Evolutionary conservation across 2,113 vertebrate genomes (phyloP), one percentile per base, ranked within the genome.

Genomic region (Myrmophylax atrothorax): DNA sequence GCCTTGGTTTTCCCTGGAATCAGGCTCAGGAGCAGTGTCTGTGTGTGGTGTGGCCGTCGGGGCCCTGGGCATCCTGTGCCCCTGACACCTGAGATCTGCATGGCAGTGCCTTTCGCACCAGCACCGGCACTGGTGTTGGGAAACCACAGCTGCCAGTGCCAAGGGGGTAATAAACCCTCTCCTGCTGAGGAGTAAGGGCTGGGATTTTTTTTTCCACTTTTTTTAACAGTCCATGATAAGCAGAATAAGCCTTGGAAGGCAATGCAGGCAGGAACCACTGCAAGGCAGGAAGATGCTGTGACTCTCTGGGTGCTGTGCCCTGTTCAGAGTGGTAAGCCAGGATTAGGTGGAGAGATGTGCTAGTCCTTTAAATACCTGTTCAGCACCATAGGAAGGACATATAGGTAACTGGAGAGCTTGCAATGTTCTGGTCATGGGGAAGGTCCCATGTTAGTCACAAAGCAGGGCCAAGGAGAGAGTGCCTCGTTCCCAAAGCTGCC

Each of bases 101-200:
- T 92, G 3, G 0, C 38, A 47, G 62, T 18, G 47, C 70, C 14
- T 94, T 84, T 73, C 81, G 6, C 46, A 20, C 82, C 55, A 73
- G 70, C 12, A 0, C 66, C 40, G 84, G 50, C 15, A 1, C 4
- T 22, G 50, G 74, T 89, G 91, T 89, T 86, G 75, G 84, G 72
- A 91, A 96, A 50, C 93, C 90, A 64, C 74, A 67, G 25, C 87
- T 91, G 85, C 68, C 87, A 28, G 8, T 94, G 89, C 92, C 84
- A 84, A 84, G 86, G 92, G 86, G 91, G 93, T 94, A 94, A 94
- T 94, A 90, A 96, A 93, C 84, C 75, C 23, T 3, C 92, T 89
- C 14, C 90, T 91, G 80, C 42, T 88, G 78, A 56, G 94, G 89
- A 77, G 94, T 96, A 93, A 89, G 72, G 75, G 73, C 37, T 91